These are phyloP conservation scores for Thaumetopoea pityocampa DNA, from an alignment of 1,140 invertebrate genomes.

Conservation along the genomic window DNA sequence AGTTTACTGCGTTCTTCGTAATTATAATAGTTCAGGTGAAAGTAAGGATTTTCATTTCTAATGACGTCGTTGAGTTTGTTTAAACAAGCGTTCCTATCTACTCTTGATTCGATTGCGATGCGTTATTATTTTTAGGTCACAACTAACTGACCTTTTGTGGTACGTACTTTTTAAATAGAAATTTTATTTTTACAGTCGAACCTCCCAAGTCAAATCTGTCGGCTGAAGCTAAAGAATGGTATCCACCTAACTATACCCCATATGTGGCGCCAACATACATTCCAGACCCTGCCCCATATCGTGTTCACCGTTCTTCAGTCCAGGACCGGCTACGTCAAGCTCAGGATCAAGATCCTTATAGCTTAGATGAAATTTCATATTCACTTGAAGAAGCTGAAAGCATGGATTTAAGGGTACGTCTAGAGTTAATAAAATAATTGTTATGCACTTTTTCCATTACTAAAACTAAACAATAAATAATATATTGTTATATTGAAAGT, in stretches of 20 bases:
- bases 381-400: constrained; percentile 59
- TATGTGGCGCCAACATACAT: constrained; percentile 39
- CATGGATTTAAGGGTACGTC: constrained; percentile 52
- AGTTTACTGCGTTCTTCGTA: constrained; percentile 32
- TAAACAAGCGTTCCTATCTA: constrained; percentile 37
- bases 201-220: constrained; percentile 62
- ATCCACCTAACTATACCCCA: constrained; percentile 69
- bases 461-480: no score
- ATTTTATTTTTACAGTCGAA: constrained; percentile 37
- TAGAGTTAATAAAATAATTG: background rate
- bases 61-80: constrained; percentile 60
- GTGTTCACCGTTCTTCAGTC: constrained; percentile 58
- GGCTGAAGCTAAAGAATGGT: constrained; percentile 74
- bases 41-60: constrained; percentile 65
- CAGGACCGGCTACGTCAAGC: constrained; percentile 65
- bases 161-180: constrained; percentile 19
- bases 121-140: constrained; percentile 23
- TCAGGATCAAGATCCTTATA: constrained; percentile 62
- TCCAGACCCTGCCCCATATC: constrained; percentile 39
- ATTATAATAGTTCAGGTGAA: constrained; percentile 61
- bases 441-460: no score
- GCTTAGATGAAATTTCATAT: constrained; percentile 61
- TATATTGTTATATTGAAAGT: no score
- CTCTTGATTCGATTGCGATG: constrained; percentile 22
- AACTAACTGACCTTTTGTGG: constrained; percentile 10